Evolutionary conservation across 2,113 vertebrate genomes (phyloP), one percentile per base, ranked within the genome.

Genomic region (Lota lota): DNA sequence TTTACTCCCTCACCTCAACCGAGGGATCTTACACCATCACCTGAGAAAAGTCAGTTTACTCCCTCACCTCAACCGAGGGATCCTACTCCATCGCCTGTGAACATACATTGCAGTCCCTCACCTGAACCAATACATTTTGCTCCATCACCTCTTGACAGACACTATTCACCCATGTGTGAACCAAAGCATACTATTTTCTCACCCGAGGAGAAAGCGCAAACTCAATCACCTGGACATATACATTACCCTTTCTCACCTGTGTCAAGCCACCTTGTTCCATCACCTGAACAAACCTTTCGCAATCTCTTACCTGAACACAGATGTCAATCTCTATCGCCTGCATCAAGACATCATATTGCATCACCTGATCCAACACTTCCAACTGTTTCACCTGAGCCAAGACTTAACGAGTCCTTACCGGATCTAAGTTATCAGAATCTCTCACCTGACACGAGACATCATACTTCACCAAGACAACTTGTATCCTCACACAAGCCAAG

Each of bases 321-420:
- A 16, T 7, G 54, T 51, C 64, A 22, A 5, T 4, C 33, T 63
- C 18, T 28, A 24, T 33, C 62, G 6, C 62, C 62, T 33, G 18
- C 3, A 51, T 51, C 15, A 15, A 22, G 14, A 18, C 14, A 56
- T 66, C 50, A 21, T 17, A 57, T 24, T 20, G 36, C 47, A 17
- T 69, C 22, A 53, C 24, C 67, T 24, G 67, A 54, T 47, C 53
- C 53, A 56, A 36, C 16, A 53, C 61, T 53, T 22, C 53, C n/a
- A 5, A 58, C 53, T 36, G 47, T n/a, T 11, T 62, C 69, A 22
- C 53, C 53, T n/a, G 53, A 56, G 53, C 17, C 53, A 56, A 56
- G 16, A 18, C 17, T 47, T 47, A 47, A 56, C n/a, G 3, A 56
- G 14, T 56, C 53, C 53, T 56, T n/a, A 56, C 53, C 53, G 5